These are phyloP conservation scores for Cataglyphis livida DNA, from an alignment of 2,888 invertebrate genomes.

Conservation along the genomic window DNA sequence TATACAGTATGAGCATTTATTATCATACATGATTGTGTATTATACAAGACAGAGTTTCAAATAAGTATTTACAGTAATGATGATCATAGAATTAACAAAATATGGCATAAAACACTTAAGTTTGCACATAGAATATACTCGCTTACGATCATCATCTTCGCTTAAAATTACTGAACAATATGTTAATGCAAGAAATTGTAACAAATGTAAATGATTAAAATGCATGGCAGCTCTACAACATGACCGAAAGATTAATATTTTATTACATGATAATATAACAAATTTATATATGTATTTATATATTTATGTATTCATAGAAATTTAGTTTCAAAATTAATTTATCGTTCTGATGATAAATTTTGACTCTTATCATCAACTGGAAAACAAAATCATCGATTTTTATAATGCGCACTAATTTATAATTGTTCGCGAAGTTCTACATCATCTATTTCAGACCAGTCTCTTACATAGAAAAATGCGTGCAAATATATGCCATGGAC, in stretches of 20 bases:
- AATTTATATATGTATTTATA: slow-evolving; percentile 2
- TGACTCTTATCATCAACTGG: background rate
- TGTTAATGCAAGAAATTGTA: background rate
- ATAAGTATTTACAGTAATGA: slow-evolving; percentile 62
- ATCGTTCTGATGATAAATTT: background rate
- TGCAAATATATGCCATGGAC: slow-evolving; percentile 8
- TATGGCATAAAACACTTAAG: slow-evolving; percentile 29
- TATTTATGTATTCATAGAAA: background rate
- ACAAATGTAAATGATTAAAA: background rate
- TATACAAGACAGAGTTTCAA: slow-evolving; percentile 58
- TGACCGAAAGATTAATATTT: background rate
- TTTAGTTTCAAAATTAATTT: background rate
- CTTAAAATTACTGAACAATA: background rate
- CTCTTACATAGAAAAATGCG: slow-evolving; percentile 39
- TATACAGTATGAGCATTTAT: slow-evolving; percentile 50
- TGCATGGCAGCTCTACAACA: background rate
- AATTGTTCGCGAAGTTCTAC: background rate
- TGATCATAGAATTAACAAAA: slow-evolving; percentile 50
- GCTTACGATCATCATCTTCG: background rate
- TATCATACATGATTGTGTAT: slow-evolving; percentile 60
- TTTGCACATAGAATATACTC: background rate
- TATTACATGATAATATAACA: background rate
- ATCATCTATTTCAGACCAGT: background rate
- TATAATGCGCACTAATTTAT: background rate
- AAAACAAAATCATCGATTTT: slow-evolving; percentile 7